These are phyloP conservation scores for Eupithecia centaureata DNA, from an alignment of 2,888 invertebrate species.

Conservation along the genomic window DNA sequence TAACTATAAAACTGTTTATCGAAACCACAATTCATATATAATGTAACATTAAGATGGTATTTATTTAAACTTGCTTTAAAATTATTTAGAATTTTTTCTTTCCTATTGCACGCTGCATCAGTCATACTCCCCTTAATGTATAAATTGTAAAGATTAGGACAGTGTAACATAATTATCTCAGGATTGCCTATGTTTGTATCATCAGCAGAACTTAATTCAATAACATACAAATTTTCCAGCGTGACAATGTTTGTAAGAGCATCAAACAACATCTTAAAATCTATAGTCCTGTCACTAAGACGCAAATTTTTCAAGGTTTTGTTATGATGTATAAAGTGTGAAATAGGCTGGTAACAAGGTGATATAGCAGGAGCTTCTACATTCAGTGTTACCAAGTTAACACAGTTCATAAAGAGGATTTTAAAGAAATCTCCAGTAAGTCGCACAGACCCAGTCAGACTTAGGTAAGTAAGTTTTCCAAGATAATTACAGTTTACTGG, in stretches of 20 bases:
- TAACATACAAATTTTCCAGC: slow-evolving; percentile 67
- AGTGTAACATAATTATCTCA: slow-evolving; percentile 56
- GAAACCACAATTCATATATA: slow-evolving; percentile 41
- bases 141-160: slow-evolving; percentile 63
- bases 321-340: slow-evolving; percentile 56
- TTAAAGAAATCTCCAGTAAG: slow-evolving; percentile 65
- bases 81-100: slow-evolving; percentile 52
- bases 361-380: slow-evolving; percentile 53
- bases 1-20: slow-evolving; percentile 48
- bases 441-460: slow-evolving; percentile 57
- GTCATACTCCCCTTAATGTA: slow-evolving; percentile 55
- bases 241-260: slow-evolving; percentile 60
- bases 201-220: slow-evolving; percentile 51
- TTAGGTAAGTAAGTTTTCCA: slow-evolving; percentile 67
- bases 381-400: slow-evolving; percentile 62
- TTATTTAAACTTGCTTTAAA: slow-evolving; percentile 52
- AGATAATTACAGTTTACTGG: slow-evolving; percentile 55
- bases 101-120: slow-evolving; percentile 45
- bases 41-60: slow-evolving; percentile 52
- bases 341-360: slow-evolving; percentile 51
- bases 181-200: slow-evolving; percentile 55
- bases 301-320: slow-evolving; percentile 64
- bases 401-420: slow-evolving; percentile 62
- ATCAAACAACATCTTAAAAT: slow-evolving; percentile 59
- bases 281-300: slow-evolving; percentile 59